Percentiles rank a stretch among this genome's conserved stretches.
Evolutionary conservation across 2,113 vertebrate genomes (phyloP).

Genomic region (Heterocephalus glaber): DNA sequence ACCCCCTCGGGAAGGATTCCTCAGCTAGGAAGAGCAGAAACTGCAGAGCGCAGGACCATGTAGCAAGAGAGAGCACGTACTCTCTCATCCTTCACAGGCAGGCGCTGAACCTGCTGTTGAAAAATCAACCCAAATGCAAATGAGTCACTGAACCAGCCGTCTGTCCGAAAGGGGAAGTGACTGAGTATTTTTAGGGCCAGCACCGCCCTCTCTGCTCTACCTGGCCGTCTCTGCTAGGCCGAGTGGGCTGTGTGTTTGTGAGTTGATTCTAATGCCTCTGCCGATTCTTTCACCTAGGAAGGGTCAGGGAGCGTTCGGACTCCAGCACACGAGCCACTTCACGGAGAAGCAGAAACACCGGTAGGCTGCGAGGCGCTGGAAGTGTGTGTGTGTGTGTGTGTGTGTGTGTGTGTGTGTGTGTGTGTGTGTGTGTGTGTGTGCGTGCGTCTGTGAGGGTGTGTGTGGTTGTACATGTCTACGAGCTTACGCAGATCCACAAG

Average conservation of each 20-base stretch:
- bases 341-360: background rate
- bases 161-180: background rate
- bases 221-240: background rate
- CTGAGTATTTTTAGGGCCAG: background rate
- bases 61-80: background rate
- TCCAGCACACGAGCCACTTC: background rate
- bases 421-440: background rate
- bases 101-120: background rate
- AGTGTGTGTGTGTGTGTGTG: background rate
- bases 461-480: background rate
- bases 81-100: background rate
- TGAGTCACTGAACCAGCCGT: background rate
- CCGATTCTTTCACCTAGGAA: background rate
- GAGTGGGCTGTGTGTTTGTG: background rate
- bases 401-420: too few relatives aligned
- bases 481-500: fast-evolving
- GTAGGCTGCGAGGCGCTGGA: background rate
- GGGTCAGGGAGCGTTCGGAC: background rate
- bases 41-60: conserved; percentile 32
- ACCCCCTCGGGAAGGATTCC: conserved; percentile 43
- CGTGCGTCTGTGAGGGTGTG: background rate
- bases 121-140: conserved; percentile 29
- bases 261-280: background rate
- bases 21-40: background rate
- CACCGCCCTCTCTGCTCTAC: background rate